These are phyloP conservation scores for Pseudeuparius sepicola DNA, from an alignment of 2,888 invertebrate genomes.

Conservation along the genomic window DNA sequence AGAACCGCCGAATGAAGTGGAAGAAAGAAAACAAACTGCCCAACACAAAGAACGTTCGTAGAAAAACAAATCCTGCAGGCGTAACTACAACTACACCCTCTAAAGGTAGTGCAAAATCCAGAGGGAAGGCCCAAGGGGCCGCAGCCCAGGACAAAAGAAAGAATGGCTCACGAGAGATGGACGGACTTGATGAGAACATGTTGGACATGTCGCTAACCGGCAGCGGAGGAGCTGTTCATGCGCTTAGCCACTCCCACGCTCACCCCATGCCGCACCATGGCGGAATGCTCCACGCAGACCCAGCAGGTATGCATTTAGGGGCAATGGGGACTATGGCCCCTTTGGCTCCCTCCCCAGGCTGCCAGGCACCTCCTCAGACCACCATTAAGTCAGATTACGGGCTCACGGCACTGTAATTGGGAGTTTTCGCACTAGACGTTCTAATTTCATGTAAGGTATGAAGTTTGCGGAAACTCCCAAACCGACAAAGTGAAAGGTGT, in stretches of 20 bases:
- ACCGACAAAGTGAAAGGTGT: too few relatives aligned
- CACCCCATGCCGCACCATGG: constrained; percentile 42
- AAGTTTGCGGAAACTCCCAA: too few relatives aligned
- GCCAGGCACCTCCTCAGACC: constrained; percentile 44
- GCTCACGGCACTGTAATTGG: constrained; percentile 65
- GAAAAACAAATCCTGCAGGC: constrained; percentile 68
- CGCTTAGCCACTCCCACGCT: constrained; percentile 43
- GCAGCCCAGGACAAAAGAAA: too few relatives aligned
- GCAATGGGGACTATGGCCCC: constrained; percentile 43
- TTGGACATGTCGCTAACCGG: constrained; percentile 39
- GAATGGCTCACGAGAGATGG: constrained; percentile 47
- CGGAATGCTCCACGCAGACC: constrained; percentile 36
- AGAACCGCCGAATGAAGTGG: constrained; percentile 78
- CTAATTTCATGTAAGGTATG: too few relatives aligned
- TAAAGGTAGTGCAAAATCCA: constrained; percentile 16
- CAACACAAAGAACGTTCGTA: constrained; percentile 65
- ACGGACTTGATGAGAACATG: constrained; percentile 44
- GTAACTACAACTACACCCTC: constrained; percentile 49
- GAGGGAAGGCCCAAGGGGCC: constrained; percentile 32
- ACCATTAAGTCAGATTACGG: constrained; percentile 82
- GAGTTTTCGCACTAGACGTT: too few relatives aligned
- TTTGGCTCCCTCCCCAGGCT: constrained; percentile 45
- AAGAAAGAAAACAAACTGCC: constrained; percentile 83
- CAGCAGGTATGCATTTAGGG: constrained; percentile 40
- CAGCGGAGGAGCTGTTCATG: constrained; percentile 42